Conservation (phyloP, 2,888 invertebrate species). For the Germaria angustata region DNA sequence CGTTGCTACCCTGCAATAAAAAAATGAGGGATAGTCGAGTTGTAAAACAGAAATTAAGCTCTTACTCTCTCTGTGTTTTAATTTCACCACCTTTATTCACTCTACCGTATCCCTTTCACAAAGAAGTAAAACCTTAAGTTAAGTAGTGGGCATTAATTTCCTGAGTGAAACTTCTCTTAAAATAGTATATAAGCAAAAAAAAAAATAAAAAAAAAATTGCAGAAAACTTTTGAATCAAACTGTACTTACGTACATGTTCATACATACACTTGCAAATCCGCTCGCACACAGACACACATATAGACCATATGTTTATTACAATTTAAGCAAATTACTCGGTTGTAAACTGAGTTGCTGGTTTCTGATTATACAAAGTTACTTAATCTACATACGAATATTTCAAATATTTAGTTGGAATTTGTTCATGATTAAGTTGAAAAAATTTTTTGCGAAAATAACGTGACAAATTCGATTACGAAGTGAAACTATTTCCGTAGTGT, state of each 20-base stretch:
- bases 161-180: too few relatives aligned
- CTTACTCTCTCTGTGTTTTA: too few relatives aligned
- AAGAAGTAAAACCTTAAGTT: too few relatives aligned
- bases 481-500: too few relatives aligned
- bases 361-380: conserved; percentile 10
- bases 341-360: neutral
- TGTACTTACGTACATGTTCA: neutral
- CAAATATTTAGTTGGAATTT: neutral
- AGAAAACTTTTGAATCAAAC: conserved; percentile 7
- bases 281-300: neutral
- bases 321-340: conserved; percentile 24
- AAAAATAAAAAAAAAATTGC: too few relatives aligned
- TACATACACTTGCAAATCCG: neutral
- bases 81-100: too few relatives aligned
- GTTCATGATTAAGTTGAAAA: neutral
- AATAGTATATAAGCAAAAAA: too few relatives aligned
- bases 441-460: neutral
- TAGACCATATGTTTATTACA: conserved; percentile 3
- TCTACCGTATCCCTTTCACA: too few relatives aligned
- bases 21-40: too few relatives aligned
- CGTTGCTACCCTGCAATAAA: too few relatives aligned
- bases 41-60: too few relatives aligned
- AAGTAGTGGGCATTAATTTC: too few relatives aligned
- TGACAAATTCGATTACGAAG: neutral
- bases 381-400: conserved; percentile 20